Evolutionary conservation across 2,113 vertebrate genomes (phyloP).

Genomic region (Poecilia latipinna): DNA sequence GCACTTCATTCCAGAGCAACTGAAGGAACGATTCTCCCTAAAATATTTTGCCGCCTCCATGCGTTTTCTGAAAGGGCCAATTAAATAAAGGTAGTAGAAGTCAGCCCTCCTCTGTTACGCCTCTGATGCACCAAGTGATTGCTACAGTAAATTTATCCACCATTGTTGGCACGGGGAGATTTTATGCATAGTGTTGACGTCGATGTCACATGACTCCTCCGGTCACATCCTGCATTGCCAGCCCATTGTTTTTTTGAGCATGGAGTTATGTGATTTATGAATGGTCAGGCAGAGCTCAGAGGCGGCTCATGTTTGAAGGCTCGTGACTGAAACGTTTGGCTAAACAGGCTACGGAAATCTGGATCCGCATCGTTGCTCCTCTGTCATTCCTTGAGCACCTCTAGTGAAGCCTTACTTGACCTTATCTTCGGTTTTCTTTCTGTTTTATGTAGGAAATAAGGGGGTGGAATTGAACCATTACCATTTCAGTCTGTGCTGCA

Average conservation of each 20-base stretch:
- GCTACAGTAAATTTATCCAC: neutral
- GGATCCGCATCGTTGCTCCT: neutral
- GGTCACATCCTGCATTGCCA: neutral
- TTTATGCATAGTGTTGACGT: neutral
- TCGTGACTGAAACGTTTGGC: too few relatives aligned
- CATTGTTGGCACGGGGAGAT: neutral
- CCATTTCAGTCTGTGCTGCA: constrained; percentile 10
- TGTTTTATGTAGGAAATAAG: constrained; percentile 16
- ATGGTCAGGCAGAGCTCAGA: neutral
- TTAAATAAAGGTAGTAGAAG: too few relatives aligned
- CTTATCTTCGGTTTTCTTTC: constrained; percentile 5
- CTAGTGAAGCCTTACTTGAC: neutral
- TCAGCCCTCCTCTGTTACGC: too few relatives aligned
- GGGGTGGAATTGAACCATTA: constrained; percentile 33
- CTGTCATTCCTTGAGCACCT: neutral
- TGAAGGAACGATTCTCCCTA: too few relatives aligned
- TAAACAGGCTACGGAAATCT: too few relatives aligned
- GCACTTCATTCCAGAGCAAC: too few relatives aligned
- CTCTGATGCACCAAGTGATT: neutral
- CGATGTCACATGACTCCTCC: neutral
- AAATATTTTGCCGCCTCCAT: too few relatives aligned
- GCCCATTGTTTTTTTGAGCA: neutral
- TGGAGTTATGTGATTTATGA: neutral
- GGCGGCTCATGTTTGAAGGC: neutral
- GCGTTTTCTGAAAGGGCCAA: too few relatives aligned